Evolutionary conservation across 2,888 invertebrate species (phyloP), one percentile per base, ranked within the genome.

Genomic region (Graphium colonna): DNA sequence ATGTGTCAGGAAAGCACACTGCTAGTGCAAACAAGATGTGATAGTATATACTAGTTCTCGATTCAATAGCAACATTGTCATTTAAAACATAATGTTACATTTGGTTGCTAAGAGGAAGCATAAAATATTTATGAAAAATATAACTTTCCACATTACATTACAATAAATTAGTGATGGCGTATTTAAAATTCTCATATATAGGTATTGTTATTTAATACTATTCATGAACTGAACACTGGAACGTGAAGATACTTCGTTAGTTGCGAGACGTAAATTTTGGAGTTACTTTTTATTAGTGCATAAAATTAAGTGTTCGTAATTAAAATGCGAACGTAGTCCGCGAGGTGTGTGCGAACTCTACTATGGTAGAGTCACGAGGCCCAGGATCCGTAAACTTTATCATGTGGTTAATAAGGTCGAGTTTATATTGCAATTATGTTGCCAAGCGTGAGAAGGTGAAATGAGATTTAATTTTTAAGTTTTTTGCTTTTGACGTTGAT

Each of bases 211-310:
- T n/a, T n/a, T n/a, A n/a, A n/a, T n/a, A n/a, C n/a, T n/a, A n/a
- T n/a, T n/a, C n/a, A n/a, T n/a, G n/a, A n/a, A n/a, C n/a, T n/a
- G 43, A 16, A 28, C 4, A 15, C 26, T 15, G 15, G 40, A 39
- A 18, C 17, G 12, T 26, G 3, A 39, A 47, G 8, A n/a, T 41
- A 10, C 18, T 49, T 42, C 41, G 41, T 49, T 49, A 49, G 49
- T 13, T 10, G 28, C 26, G 39, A 17, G 17, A 28, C 40, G 41
- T 7, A 38, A 31, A 8, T 28, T 28, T 8, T 8, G 28, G 8
- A 33, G 33, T 33, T 21, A n/a, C n/a, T 13, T 50, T 47, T 17
- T 48, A 48, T 50, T 42, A 50, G 31, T 42, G 50, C 50, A 50
- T 21, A 49, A 31, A 31, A 26, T 21, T 39, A 42, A 50, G 42